Percentiles rank a stretch among this genome's conserved stretches.
Conservation (phyloP, 2,797 vertebrate species). For the Hydrocynus forskahlii region DNA sequence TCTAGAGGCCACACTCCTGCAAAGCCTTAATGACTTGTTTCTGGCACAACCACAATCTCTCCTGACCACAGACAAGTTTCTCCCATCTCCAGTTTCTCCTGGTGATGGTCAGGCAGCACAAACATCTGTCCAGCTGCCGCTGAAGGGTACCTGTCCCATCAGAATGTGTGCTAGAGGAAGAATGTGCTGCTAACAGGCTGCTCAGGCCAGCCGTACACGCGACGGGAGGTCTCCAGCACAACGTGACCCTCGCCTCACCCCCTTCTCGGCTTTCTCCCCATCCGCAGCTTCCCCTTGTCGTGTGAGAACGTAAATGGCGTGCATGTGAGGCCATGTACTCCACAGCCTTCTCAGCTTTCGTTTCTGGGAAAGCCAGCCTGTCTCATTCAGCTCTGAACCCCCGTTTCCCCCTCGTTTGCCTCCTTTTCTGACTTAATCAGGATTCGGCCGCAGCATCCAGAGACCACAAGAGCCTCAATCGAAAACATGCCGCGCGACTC, state of each 20-base stretch:
- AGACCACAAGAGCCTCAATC: slow-evolving; percentile 73
- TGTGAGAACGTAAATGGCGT: slow-evolving; percentile 54
- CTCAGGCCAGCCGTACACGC: slow-evolving; percentile 56
- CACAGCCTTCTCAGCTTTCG: slow-evolving; percentile 75
- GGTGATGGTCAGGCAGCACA: background rate
- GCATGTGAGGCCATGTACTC: slow-evolving; percentile 69
- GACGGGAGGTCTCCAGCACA: slow-evolving; percentile 3
- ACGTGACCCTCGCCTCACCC: slow-evolving; percentile 29
- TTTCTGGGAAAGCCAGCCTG: slow-evolving; percentile 79
- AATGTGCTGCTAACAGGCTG: slow-evolving; percentile 4
- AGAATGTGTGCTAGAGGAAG: background rate
- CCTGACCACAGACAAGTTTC: slow-evolving; percentile 40
- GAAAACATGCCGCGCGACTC: slow-evolving; percentile 69
- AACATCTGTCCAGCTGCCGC: slow-evolving; percentile 50
- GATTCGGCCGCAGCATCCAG: slow-evolving; percentile 73
- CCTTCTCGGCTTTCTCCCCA: background rate
- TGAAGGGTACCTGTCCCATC: slow-evolving; percentile 26
- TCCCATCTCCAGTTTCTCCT: slow-evolving; percentile 26
- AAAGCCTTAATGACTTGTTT: slow-evolving; percentile 40
- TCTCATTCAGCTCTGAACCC: slow-evolving; percentile 72
- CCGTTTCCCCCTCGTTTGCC: slow-evolving; percentile 58
- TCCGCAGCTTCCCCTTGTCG: slow-evolving; percentile 35
- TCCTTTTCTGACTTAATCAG: slow-evolving; percentile 70
- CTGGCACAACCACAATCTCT: slow-evolving; percentile 33
- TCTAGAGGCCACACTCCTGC: slow-evolving; percentile 2